Conservation (phyloP, 2,888 invertebrate genomes). For the Bhutanitis thaidina region DNA sequence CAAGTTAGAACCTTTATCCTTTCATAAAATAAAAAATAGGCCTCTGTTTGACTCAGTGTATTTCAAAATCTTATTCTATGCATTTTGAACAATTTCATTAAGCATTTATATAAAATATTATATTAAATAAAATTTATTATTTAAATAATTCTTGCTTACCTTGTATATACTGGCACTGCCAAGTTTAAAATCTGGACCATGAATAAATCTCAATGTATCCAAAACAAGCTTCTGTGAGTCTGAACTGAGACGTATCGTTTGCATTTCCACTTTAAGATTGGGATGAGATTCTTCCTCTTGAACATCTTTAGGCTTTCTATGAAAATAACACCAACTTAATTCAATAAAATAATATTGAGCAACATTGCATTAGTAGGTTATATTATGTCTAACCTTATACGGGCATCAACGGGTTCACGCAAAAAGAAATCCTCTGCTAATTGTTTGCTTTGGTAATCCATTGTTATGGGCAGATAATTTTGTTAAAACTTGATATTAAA, state of each 20-base stretch:
- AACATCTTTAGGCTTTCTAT: constrained; percentile 63
- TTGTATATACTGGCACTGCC: constrained; percentile 79
- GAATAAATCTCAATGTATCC: constrained; percentile 86
- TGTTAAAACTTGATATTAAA: too few species aligned
- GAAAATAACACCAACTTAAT: constrained; percentile 14
- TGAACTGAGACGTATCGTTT: constrained; percentile 83
- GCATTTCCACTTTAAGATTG: constrained; percentile 86
- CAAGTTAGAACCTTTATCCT: constrained; percentile 84
- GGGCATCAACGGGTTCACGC: constrained; percentile 80
- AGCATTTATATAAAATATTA: too few species aligned
- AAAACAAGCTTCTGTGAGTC: constrained; percentile 86
- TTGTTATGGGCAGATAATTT: constrained; percentile 29
- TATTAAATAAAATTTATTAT: too few species aligned
- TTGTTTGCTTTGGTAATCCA: constrained; percentile 80
- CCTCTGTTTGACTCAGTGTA: too few species aligned
- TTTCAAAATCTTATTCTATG: too few species aligned
- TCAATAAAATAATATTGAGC: constrained; percentile 26
- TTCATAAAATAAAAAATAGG: background rate
- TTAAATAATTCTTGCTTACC: constrained; percentile 46
- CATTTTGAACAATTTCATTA: too few species aligned
- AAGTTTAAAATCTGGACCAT: constrained; percentile 84
- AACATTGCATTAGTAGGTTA: constrained; percentile 19
- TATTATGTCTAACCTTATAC: constrained; percentile 69
- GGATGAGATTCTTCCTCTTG: constrained; percentile 70
- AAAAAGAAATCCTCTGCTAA: constrained; percentile 83